Percentiles rank a stretch among this genome's conserved stretches.
These are phyloP conservation scores for Hyperopisus bebe DNA, from an alignment of 2,113 vertebrate genomes.

Conservation along the genomic window DNA sequence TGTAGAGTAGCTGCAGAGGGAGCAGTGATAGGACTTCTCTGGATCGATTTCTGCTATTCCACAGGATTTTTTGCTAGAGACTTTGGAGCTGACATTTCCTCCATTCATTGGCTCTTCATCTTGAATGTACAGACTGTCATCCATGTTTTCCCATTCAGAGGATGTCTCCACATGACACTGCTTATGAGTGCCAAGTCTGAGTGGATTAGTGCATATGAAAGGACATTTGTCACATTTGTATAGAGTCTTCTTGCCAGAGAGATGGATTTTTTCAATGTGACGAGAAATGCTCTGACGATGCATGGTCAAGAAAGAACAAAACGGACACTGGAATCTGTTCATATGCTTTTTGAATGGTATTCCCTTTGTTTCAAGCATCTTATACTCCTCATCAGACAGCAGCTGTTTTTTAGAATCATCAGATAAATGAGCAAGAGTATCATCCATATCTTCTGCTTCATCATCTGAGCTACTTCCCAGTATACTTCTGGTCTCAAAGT, in stretches of 20 bases:
- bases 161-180: constrained; percentile 73
- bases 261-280: constrained; percentile 94
- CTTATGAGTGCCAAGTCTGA: constrained; percentile 87
- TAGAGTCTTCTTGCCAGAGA: constrained; percentile 87
- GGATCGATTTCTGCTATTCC: constrained; percentile 58
- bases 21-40: constrained; percentile 69
- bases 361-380: constrained; percentile 90
- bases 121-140: constrained; percentile 72
- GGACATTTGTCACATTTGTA: constrained; percentile 95
- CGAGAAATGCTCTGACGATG: constrained; percentile 92
- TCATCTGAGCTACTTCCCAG: constrained; percentile 83
- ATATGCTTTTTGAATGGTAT: constrained; percentile 89
- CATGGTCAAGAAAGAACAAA: constrained; percentile 94
- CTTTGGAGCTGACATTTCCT: constrained; percentile 57
- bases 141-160: constrained; percentile 81
- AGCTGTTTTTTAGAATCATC: constrained; percentile 81
- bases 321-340: constrained; percentile 96
- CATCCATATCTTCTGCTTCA: constrained; percentile 82
- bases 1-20: constrained; percentile 73
- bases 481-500: constrained; percentile 71
- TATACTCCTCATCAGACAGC: constrained; percentile 87
- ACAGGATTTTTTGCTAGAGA: constrained; percentile 76
- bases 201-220: constrained; percentile 89
- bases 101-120: constrained; percentile 75
- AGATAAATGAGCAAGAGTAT: constrained; percentile 71